These are phyloP conservation scores for Anoplophora glabripennis DNA, from an alignment of 1,140 invertebrate species.

Conservation along the genomic window DNA sequence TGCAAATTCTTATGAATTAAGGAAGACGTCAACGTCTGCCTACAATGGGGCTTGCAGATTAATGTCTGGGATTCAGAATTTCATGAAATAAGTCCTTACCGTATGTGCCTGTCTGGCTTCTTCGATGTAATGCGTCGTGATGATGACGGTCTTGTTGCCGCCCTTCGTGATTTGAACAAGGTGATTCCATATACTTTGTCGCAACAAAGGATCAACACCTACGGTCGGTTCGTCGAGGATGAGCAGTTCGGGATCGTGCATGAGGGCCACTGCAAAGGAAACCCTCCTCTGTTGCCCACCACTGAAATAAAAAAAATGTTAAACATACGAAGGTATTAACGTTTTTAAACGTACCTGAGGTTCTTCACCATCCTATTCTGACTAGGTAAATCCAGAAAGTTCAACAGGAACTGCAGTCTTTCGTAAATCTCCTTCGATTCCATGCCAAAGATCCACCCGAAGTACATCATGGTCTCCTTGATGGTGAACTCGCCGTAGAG, in stretches of 20 bases:
- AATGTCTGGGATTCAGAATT: too few species aligned
- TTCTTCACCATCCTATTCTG: constrained; percentile 84
- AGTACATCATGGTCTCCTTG: constrained; percentile 92
- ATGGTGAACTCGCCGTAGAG: constrained; percentile 94
- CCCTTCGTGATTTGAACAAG: constrained; percentile 63
- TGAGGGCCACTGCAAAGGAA: constrained; percentile 87
- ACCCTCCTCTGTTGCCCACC: constrained; percentile 91
- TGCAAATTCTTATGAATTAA: too few species aligned
- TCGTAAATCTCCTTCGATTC: constrained; percentile 72
- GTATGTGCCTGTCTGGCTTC: constrained; percentile 70
- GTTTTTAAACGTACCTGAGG: constrained; percentile 44
- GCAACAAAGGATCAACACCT: constrained; percentile 71
- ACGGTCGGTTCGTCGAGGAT: constrained; percentile 95
- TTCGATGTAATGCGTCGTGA: constrained; percentile 78
- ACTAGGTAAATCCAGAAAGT: constrained; percentile 85
- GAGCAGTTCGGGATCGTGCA: constrained; percentile 89
- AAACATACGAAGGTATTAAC: background rate
- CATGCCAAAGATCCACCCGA: constrained; percentile 96
- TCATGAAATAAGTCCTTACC: constrained; percentile 50
- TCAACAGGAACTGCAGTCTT: constrained; percentile 81
- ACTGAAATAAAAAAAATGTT: constrained; percentile 52
- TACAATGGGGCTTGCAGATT: too few species aligned
- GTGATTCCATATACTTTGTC: constrained; percentile 71
- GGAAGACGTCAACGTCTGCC: too few species aligned
- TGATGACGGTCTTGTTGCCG: constrained; percentile 67